Conservation (phyloP, 1,140 invertebrate genomes). For the Macrobrachium rosenbergii region DNA sequence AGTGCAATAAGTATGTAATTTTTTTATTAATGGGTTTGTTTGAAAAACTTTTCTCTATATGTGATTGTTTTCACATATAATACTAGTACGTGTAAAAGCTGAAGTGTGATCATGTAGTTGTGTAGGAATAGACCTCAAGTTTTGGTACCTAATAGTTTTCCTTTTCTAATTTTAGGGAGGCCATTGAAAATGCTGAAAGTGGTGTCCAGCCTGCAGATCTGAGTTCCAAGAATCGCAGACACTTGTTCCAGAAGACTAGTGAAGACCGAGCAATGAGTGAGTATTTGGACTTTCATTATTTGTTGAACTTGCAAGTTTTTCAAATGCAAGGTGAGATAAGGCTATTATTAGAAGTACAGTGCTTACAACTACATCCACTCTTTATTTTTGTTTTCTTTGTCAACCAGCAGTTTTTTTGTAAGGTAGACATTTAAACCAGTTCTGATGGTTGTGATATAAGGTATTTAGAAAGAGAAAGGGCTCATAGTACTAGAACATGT, state of each 20-base stretch:
- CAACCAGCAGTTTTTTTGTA: too few species aligned
- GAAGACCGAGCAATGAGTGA: slow-evolving; percentile 58
- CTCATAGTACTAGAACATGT: too few species aligned
- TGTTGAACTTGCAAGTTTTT: not conserved
- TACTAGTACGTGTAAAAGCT: not conserved
- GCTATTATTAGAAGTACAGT: too few species aligned
- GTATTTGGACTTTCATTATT: slow-evolving; percentile 1
- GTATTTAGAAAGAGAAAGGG: too few species aligned
- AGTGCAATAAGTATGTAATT: too few species aligned
- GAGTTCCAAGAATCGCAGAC: slow-evolving; percentile 63
- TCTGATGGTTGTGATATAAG: too few species aligned
- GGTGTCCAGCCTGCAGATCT: slow-evolving; percentile 39
- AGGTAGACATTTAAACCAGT: too few species aligned
- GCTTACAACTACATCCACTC: not conserved
- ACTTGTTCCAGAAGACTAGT: slow-evolving; percentile 64
- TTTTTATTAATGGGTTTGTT: too few species aligned
- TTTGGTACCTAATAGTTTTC: not conserved
- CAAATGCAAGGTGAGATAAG: not conserved
- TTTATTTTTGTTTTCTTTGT: too few species aligned
- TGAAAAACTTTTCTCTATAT: too few species aligned
- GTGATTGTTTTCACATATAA: too few species aligned
- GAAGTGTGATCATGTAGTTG: not conserved
- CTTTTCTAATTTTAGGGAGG: slow-evolving; percentile 42
- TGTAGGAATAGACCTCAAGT: not conserved
- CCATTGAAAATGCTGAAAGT: slow-evolving; percentile 54